Base-by-base conservation (phyloP, 2,888 invertebrate species). In the Calameuta filiformis region DNA sequence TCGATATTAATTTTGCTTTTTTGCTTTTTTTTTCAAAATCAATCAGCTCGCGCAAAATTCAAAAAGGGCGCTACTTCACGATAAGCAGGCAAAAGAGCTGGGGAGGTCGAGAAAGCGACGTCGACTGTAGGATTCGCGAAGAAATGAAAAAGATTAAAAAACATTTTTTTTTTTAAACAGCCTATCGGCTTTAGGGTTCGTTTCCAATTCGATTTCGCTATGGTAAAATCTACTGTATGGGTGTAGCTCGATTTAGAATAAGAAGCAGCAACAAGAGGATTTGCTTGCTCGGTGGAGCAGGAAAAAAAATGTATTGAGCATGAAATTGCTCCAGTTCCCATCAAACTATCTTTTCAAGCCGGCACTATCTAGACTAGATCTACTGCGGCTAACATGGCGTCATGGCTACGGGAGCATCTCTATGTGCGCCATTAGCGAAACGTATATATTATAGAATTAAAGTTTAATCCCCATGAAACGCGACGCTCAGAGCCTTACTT, bases 281-380 rank as follows among this genome's bases (percentile, higher is more conserved):
- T 71, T 71, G 69, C n/a, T 30, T 75, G 77, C 71, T 77, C 75
- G 74, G 37, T 81, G 76, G 74, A 78, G 73, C 77, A 77, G 69
- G 69, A 78, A 73, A 83, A 84, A 84, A 88, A 87, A 85, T 84
- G 84, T 84, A 85, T 87, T 81, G 85, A 85, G 85, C 88, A 87
- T 87, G 87, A 89, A 89, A 89, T 88, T 86, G 87, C 86, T 87
- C 88, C 77, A 86, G 86, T 89, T 88, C 88, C 85, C 87, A 87
- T 85, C 77, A 80, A 37, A 68, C 73, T 77, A 69, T 69, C 35
- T 77, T 79, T 80, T 78, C 74, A 76, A 81, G 56, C 80, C 81
- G 76, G 68, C 76, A 76, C 77, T 82, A 83, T 83, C 81, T 83
- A 82, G 79, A 81, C 81, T 83, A 82, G 82, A 81, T 83, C 81